Percentiles rank a stretch among this genome's conserved stretches.
Conservation (phyloP, 2,797 vertebrate species). For the Onychomys leucogaster region DNA sequence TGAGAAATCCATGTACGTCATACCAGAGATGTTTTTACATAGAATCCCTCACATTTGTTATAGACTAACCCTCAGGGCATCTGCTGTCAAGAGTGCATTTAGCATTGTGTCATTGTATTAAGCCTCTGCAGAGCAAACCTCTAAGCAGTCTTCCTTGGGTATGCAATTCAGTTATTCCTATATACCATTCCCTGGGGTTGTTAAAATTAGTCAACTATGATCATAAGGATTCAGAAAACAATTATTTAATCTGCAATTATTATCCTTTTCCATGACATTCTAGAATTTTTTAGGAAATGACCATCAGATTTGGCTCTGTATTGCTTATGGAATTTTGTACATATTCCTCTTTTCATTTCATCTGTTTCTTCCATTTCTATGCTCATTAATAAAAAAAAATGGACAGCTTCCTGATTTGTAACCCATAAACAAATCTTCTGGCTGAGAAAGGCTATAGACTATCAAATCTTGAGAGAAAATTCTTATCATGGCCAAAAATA, state of each 20-base stretch:
- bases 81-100: not conserved
- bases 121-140: no score
- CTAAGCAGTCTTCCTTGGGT: not conserved
- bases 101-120: not conserved
- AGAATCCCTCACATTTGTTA: not conserved
- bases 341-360: slow-evolving; percentile 5
- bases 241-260: not conserved
- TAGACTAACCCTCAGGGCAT: not conserved
- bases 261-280: not conserved
- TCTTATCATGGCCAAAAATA: not conserved
- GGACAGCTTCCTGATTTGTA: slow-evolving; percentile 13
- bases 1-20: not conserved
- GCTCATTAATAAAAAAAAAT: not conserved
- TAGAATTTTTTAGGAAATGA: not conserved
- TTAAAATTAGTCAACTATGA: slow-evolving; percentile 7
- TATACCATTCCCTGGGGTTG: not conserved
- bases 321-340: not conserved
- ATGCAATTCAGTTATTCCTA: not conserved
- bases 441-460: slow-evolving; percentile 10
- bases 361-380: not conserved
- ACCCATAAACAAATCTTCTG: not conserved
- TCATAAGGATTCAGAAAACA: not conserved
- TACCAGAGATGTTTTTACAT: not conserved
- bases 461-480: slow-evolving; percentile 7
- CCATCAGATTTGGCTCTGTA: not conserved